Base-by-base conservation (phyloP, 92 coral and sea anemone genomes). In the Epizoanthus rinbou region DNA sequence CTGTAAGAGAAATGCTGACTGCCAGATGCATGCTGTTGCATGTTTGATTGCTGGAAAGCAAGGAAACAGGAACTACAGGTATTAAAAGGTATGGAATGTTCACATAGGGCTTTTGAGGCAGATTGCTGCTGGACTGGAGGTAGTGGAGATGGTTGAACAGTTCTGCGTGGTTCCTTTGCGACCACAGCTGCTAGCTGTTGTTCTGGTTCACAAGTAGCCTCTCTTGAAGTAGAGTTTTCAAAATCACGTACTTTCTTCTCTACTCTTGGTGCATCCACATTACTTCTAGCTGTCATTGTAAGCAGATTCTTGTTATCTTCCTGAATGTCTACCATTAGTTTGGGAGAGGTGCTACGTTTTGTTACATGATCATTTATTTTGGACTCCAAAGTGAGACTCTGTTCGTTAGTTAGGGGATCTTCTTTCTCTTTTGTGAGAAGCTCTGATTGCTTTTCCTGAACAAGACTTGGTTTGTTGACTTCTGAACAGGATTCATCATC, bases 401-500 rank as follows among this genome's bases (percentile, higher is more conserved):
- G 11, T 39, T 78, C 82, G 1, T 22, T 22, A 62, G 23, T 17
- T 25, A 24, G 16, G 35, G 6, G 57, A 33, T 25, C 3, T 9
- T 17, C 21, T 18, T 74, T 43, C 47, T 78, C 82, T 41, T 78
- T 19, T 39, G 25, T 14, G 45, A 39, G 70, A 10, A 21, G 70
- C 16, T 41, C 72, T 13, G 45, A 62, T 57, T 78, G 70, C 24
- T 60, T 45, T 22, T 11, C 41, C 15, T 13, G 43, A 8, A 69
- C 59, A 39, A 10, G 41, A 10, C 8, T 5, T 33, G 8, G 17
- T 13, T 37, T 8, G 64, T 17, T 19, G 21, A 35, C 8, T 10
- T 82, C 31, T 11, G 17, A 79, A 22, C 35, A 17, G 1, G 70
- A 7, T 45, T 87, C 89, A 18, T 76, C 84, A 71, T 67, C 89